Evolutionary conservation across 2,888 invertebrate genomes (phyloP), one percentile per base, ranked within the genome.

Genomic region (Leptinotarsa rubiginosa): DNA sequence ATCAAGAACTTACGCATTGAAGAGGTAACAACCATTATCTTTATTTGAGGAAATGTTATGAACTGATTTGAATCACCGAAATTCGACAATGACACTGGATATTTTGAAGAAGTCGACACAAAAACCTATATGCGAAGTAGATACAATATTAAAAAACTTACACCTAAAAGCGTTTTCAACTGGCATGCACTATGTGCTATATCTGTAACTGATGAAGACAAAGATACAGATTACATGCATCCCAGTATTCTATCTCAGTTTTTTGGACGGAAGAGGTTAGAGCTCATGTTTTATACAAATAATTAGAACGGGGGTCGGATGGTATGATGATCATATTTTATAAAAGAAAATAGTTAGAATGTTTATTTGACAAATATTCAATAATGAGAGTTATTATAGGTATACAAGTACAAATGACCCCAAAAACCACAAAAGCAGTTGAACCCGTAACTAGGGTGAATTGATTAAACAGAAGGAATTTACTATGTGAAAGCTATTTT

Each of bases 241-340:
- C 4, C 15, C 22, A 22, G 56, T 56, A 56, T 68, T 50, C 68
- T 82, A 84, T 81, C 80, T 83, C 81, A 80, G 78, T 62, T 31
- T 62, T 72, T 75, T 81, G 84, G 84, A 84, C 84, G 85, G 84
- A 84, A 84, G 85, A 83, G 83, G 82, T 83, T 76, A 82, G 83
- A 82, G 82, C 81, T 79, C 70, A 71, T 77, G 70, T 67, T 56
- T 68, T 68, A 65, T 75, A 56, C 66, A 50, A 16, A 50, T 50
- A 50, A 16, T 50, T 50, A 50, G n/a, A 50, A 41, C 10, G 41
- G 41, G 41, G 10, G 10, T 41, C 41, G 41, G 41, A 41, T 41
- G 41, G 41, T 41, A 12, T 41, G 41, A 41, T 3, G 41, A 41
- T 41, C 41, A 41, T 41, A 41, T 41, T 41, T 41, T 41, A 10